Conservation (phyloP, 2,888 invertebrate species). For the Romanomermis culicivorax region DNA sequence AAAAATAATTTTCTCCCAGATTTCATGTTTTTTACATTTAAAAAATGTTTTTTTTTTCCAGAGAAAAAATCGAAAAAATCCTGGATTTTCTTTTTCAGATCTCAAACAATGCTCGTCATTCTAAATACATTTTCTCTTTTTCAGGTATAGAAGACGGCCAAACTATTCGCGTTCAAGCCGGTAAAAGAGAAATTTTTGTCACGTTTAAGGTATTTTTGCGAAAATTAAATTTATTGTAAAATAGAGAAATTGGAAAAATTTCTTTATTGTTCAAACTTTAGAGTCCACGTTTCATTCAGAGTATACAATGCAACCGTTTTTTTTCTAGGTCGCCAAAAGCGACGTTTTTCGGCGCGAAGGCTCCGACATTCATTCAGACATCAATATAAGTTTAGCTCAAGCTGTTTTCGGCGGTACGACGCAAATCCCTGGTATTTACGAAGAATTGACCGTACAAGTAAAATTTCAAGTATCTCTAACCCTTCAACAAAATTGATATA, state of each 20-base stretch:
- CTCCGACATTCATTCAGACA: constrained; percentile 84
- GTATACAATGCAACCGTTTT: not conserved
- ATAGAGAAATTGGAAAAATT: no score
- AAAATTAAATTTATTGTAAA: no score
- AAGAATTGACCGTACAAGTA: constrained; percentile 72
- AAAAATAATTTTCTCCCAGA: no score
- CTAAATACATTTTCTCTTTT: no score
- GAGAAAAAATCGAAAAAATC: no score
- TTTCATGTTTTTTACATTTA: no score
- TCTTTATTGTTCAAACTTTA: no score
- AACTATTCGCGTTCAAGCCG: constrained; percentile 77
- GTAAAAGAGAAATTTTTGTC: constrained; percentile 70
- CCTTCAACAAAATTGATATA: constrained; percentile 1
- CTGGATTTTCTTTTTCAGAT: no score
- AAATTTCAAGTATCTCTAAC: not conserved
- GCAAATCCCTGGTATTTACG: constrained; percentile 75
- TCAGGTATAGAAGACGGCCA: constrained; percentile 75
- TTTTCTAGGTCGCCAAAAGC: constrained; percentile 41
- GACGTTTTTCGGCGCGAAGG: constrained; percentile 76
- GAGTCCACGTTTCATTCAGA: no score
- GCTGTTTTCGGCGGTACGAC: constrained; percentile 79
- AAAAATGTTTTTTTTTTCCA: no score
- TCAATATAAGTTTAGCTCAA: constrained; percentile 65
- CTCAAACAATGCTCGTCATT: no score
- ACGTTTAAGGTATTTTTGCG: constrained; percentile 59